Evolutionary conservation across 2,888 invertebrate species (phyloP), one percentile per base, ranked within the genome.

Genomic region (Trachelus tabidus): DNA sequence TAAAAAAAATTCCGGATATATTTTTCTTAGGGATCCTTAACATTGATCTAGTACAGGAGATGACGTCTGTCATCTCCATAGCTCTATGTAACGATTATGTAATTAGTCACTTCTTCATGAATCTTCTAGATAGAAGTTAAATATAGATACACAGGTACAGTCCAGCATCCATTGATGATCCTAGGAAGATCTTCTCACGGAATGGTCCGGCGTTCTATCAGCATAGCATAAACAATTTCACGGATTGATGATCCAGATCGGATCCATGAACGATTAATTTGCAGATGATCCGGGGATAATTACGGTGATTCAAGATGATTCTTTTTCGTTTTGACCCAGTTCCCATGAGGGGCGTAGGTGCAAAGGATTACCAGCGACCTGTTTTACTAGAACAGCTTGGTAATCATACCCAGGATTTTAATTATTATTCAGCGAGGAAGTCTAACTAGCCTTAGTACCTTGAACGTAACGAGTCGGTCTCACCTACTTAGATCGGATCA

Each of bases 241-340:
- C 83, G 82, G 84, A 83, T 83, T 84, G 83, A 85, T 85, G 86
- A 85, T 83, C 82, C 85, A 84, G 80, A 79, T 83, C 85, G 79
- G 79, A 83, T 84, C 78, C 78, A 83, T 79, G 76, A 82, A 82
- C 40, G 71, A 31, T 71, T 30, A 15, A 71, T 71, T 71, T 30
- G 31, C 71, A 34, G 71, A 71, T 34, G 12, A 30, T 4, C 33
- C 33, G 12, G 15, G 31, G 71, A 23, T 15, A 71, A 34, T 33
- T 71, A 30, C 71, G 40, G 23, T 23, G 23, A 56, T 56, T 56
- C 40, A 23, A 9, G 80, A 76, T 77, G 75, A 76, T 79, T 34
- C 76, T 73, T 73, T 75, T 78, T 83, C 75, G 79, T 83, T 79
- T 78, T 78, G 81, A 75, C 82, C 83, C 81, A 83, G 80, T 84